Base-by-base conservation (phyloP, 2,797 vertebrate species). In the Sarcophilus harrisii region DNA sequence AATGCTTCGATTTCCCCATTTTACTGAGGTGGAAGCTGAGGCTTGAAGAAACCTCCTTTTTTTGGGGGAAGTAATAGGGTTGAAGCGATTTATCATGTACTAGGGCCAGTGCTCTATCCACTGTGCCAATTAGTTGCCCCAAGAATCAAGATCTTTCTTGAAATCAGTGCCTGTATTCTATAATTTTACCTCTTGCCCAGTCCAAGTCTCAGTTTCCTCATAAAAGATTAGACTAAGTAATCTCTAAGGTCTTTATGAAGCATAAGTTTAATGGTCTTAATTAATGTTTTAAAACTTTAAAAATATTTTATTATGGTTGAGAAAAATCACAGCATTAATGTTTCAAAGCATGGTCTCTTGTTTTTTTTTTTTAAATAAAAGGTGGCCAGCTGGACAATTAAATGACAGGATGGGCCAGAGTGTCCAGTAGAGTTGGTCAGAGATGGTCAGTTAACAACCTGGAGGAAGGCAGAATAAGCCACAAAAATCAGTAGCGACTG, bases 361-460 rank as follows among this genome's bases (percentile, higher is more conserved):
- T 92, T 94, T 94, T 45, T 57, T 16, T 21, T 38, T 93, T 94
- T 94, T 45, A 55, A 9, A 91, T 96, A 90, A 96, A 96, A 58
- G 60, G 16, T 29, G 12, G 6, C 18, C 91, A 92, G 0, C 52
- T 32, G 73, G 49, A 27, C 81, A 0, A 24, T 90, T 58, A 58
- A 93, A 32, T 14, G 13, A 13, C 59, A 66, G 14, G 18, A 14
- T 73, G 24, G 0, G 93, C 66, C 66, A 49, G 38, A 12, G 38
- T 45, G 27, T 92, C n/a, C 9, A 6, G 59, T 45, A 58, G 57
- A 58, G 27, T 52, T 94, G 38, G 59, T 94, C 59, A 93, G 59
- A 95, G 38, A 58, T 38, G 10, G 45, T 58, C 28, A 1, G 29
- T 91, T 90, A 90, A 52, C 24, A 0, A 0, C 24, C 94, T 30